Conservation (phyloP, 64 coral and sea anemone genomes). For the Stichodactyla mertensii region DNA sequence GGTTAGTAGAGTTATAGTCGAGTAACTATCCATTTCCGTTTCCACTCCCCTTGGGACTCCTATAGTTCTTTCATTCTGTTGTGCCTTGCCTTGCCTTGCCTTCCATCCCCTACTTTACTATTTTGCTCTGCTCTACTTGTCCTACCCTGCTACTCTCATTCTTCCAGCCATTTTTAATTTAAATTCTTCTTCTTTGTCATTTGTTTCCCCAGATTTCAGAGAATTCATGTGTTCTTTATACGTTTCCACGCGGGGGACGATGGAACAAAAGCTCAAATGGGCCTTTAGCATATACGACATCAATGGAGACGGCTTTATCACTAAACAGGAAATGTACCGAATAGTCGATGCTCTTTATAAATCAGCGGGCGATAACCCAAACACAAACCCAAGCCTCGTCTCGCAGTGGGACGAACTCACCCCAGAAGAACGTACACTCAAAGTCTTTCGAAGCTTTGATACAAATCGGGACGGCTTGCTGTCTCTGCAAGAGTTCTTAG, state of each 20-base stretch:
- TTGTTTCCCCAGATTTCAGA: constrained; percentile 72
- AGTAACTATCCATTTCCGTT: no score
- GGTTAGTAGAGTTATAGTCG: no score
- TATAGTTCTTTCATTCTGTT: no score
- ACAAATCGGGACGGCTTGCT: constrained; percentile 89
- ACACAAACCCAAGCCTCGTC: constrained; percentile 38
- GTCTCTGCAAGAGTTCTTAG: constrained; percentile 82
- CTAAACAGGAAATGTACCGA: constrained; percentile 92
- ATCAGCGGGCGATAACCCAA: constrained; percentile 70
- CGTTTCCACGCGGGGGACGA: constrained; percentile 88
- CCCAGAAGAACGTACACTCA: constrained; percentile 84
- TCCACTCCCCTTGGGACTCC: no score
- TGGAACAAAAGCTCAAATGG: constrained; percentile 92
- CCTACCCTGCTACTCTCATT: background rate
- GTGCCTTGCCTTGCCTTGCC: background rate
- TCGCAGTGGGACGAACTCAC: constrained; percentile 67
- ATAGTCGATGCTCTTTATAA: constrained; percentile 89
- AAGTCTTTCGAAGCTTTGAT: constrained; percentile 88
- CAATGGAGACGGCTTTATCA: constrained; percentile 90
- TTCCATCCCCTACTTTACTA: background rate
- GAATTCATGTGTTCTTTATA: constrained; percentile 99
- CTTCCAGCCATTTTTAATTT: background rate
- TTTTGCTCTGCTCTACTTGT: no score
- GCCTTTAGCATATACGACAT: constrained; percentile 98
- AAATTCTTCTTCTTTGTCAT: no score